Percentiles rank a stretch among this genome's conserved stretches.
phyloP scores from a whole-genome alignment of 2,888 invertebrate genomes.

The Urechis unicinctus region DNA sequence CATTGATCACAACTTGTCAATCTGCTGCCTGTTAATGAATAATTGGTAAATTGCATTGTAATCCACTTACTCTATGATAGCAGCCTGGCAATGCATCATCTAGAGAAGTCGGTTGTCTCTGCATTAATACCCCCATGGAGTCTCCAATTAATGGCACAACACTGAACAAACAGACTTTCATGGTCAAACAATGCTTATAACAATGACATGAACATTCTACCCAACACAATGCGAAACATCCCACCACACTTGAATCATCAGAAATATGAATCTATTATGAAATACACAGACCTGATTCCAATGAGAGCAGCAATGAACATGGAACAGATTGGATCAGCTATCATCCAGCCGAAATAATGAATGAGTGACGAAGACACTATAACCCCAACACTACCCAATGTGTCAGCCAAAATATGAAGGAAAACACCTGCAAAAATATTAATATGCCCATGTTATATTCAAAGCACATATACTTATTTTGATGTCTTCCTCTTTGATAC shows the following conservation, averaged over 20 bases:
- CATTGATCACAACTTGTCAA: too few relatives aligned
- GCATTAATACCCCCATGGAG: constrained; percentile 86
- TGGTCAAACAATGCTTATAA: too few relatives aligned
- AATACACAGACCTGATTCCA: constrained; percentile 81
- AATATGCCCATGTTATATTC: too few relatives aligned
- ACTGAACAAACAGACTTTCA: constrained; percentile 35
- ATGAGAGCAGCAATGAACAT: constrained; percentile 91
- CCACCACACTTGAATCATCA: neutral
- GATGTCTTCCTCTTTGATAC: too few relatives aligned
- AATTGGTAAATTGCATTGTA: neutral
- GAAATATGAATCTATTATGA: too few relatives aligned
- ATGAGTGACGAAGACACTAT: constrained; percentile 90
- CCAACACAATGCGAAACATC: too few relatives aligned
- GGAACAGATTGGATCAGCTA: constrained; percentile 96
- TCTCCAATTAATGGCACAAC: constrained; percentile 58
- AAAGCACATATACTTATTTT: too few relatives aligned
- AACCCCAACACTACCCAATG: constrained; percentile 92
- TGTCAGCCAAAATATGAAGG: constrained; percentile 92
- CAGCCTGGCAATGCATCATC: constrained; percentile 80
- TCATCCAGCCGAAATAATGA: constrained; percentile 96
- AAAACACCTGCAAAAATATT: constrained; percentile 75
- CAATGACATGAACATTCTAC: too few relatives aligned
- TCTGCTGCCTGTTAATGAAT: too few relatives aligned
- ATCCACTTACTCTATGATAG: constrained; percentile 60
- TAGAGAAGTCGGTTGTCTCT: constrained; percentile 76